phyloP scores from a whole-genome alignment of 1,140 invertebrate species.

The Akabosia matsudoensis region DNA sequence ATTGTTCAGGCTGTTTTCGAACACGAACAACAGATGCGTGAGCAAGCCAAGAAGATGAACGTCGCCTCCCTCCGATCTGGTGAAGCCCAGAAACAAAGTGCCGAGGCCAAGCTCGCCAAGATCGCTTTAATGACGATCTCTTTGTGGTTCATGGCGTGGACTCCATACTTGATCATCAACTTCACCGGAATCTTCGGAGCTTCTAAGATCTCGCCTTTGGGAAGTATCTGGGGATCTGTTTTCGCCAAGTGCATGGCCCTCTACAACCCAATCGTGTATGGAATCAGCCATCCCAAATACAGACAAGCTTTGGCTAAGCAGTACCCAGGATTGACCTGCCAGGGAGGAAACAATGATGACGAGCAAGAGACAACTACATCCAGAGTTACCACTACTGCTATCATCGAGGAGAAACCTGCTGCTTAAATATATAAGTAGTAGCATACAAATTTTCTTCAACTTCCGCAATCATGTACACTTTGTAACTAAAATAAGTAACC shows the following conservation, averaged over 20 bases:
- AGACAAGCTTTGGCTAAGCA: constrained; percentile 66
- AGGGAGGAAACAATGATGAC: not conserved
- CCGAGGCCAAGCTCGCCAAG: constrained; percentile 73
- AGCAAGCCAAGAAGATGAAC: constrained; percentile 83
- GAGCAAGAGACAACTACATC: not conserved
- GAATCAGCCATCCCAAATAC: constrained; percentile 76
- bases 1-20: constrained; percentile 73
- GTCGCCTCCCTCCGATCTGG: constrained; percentile 70
- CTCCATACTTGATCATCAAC: constrained; percentile 77
- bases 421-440: not conserved
- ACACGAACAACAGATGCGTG: constrained; percentile 76
- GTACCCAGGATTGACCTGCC: constrained; percentile 65
- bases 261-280: constrained; percentile 79
- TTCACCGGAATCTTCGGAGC: constrained; percentile 68
- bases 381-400: not conserved
- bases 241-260: constrained; percentile 67
- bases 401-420: not conserved
- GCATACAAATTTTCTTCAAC: too few relatives aligned
- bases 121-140: constrained; percentile 76
- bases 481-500: too few relatives aligned
- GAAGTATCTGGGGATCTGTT: constrained; percentile 72
- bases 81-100: constrained; percentile 63
- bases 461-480: too few relatives aligned
- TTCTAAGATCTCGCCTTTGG: constrained; percentile 65
- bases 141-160: constrained; percentile 81